phyloP scores from a whole-genome alignment of 2,797 vertebrate genomes.

The Bradypus variegatus region DNA sequence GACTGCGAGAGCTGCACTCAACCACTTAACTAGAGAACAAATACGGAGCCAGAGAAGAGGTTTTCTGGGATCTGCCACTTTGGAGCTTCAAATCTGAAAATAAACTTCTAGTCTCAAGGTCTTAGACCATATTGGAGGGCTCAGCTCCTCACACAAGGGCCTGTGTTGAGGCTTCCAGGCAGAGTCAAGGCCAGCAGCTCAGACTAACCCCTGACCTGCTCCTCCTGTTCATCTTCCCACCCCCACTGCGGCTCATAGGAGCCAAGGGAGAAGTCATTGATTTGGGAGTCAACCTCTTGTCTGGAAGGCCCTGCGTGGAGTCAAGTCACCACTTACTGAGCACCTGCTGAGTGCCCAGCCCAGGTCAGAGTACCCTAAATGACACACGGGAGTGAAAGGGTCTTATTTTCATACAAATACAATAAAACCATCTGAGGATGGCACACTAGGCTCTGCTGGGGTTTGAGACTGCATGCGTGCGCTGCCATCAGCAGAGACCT shows the following conservation, averaged over 20 bases:
- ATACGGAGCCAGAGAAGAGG: conserved; percentile 64
- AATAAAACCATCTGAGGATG: neutral
- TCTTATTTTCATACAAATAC: neutral
- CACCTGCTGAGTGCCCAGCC: neutral
- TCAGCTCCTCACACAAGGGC: conserved; percentile 62
- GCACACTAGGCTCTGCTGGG: neutral
- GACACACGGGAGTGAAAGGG: neutral
- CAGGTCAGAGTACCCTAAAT: neutral
- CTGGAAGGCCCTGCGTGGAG: neutral
- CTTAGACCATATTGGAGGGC: conserved; percentile 43
- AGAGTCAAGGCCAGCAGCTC: conserved; percentile 40
- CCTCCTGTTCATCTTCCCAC: neutral
- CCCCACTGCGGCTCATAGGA: neutral
- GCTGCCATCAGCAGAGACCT: neutral
- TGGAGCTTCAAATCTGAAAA: conserved; percentile 65
- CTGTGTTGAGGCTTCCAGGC: conserved; percentile 22
- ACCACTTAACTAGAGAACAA: conserved; percentile 63
- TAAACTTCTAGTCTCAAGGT: conserved; percentile 63
- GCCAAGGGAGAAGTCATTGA: neutral
- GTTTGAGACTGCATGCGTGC: neutral
- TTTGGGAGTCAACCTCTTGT: neutral
- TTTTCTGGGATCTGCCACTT: conserved; percentile 70
- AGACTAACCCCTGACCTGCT: neutral
- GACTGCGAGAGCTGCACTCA: conserved; percentile 55
- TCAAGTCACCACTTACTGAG: neutral